phyloP scores from a whole-genome alignment of 2,888 invertebrate species.

The Drosophila pseudotakahashii region DNA sequence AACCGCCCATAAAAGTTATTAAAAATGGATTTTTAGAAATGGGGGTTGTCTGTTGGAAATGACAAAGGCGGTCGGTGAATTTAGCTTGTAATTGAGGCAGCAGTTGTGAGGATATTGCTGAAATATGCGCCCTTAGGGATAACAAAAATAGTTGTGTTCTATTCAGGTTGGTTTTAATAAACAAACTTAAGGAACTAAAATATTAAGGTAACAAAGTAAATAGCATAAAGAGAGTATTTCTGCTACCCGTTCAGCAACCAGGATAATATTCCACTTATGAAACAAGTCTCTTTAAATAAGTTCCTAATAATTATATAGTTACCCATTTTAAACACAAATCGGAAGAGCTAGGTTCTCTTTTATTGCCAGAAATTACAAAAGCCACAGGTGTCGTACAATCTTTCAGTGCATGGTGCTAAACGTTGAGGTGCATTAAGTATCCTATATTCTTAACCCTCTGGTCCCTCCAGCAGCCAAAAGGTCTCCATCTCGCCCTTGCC shows the following conservation, averaged over 20 bases:
- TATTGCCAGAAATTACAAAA: constrained; percentile 36
- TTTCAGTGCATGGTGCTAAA: constrained; percentile 41
- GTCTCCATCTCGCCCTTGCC: constrained; percentile 96
- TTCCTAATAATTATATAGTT: no score
- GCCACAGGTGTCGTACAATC: constrained; percentile 30
- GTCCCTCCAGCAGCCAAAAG: constrained; percentile 89
- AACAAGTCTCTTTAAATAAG: no score
- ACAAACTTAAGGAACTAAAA: neutral
- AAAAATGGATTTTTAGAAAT: constrained; percentile 45
- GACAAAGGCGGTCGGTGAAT: neutral
- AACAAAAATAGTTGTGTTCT: no score
- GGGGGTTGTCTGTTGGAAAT: constrained; percentile 8
- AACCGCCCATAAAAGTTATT: constrained; percentile 61
- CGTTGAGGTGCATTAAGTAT: constrained; percentile 7
- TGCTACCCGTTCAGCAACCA: no score
- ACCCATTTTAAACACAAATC: neutral
- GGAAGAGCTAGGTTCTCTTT: constrained; percentile 34
- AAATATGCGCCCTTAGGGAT: neutral
- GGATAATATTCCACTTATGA: no score
- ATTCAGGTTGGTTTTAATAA: neutral
- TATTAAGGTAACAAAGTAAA: no score
- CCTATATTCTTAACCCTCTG: constrained; percentile 59
- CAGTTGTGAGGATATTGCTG: neutral
- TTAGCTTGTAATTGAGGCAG: constrained; percentile 6
- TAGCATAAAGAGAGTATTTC: neutral